Percentiles rank a stretch among this genome's conserved stretches.
Conservation (phyloP, 2,888 invertebrate genomes). For the Dryobota labecula region DNA sequence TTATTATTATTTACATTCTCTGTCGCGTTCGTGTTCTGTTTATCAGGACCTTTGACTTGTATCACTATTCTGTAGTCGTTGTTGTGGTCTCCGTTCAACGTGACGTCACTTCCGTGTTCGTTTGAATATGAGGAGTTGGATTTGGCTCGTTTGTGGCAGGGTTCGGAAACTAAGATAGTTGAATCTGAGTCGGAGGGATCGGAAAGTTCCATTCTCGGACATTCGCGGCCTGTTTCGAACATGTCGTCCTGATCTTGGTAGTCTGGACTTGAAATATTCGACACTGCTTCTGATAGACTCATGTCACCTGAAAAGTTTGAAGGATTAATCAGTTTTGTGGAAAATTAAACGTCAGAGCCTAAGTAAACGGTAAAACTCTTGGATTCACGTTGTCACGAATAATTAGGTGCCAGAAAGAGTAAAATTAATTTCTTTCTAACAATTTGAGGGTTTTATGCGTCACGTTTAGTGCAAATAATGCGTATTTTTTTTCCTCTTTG, state of each 20-base stretch:
- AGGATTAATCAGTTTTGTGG: neutral
- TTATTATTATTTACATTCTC: slow-evolving; percentile 84
- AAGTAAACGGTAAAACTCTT: neutral
- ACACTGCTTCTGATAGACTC: slow-evolving; percentile 96
- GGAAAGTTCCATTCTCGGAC: slow-evolving; percentile 95
- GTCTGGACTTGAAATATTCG: slow-evolving; percentile 97
- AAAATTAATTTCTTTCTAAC: neutral
- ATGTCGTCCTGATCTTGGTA: slow-evolving; percentile 97
- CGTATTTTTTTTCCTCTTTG: too few relatives aligned
- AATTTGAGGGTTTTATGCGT: neutral
- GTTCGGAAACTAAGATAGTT: slow-evolving; percentile 95
- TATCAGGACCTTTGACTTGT: slow-evolving; percentile 91
- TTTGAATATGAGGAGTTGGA: slow-evolving; percentile 85
- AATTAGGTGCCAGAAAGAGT: neutral
- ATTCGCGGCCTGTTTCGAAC: slow-evolving; percentile 94
- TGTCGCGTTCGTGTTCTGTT: slow-evolving; percentile 80
- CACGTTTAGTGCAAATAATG: too few relatives aligned
- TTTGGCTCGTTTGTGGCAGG: slow-evolving; percentile 91
- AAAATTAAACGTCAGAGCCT: neutral
- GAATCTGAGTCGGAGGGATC: slow-evolving; percentile 97
- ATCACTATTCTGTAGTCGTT: slow-evolving; percentile 94
- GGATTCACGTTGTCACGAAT: neutral
- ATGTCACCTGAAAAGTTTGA: slow-evolving; percentile 91
- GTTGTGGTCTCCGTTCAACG: slow-evolving; percentile 87
- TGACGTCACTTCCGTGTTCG: slow-evolving; percentile 91